Base-by-base conservation (phyloP, 2,113 vertebrate genomes). In the Oncorhynchus gorbuscha region DNA sequence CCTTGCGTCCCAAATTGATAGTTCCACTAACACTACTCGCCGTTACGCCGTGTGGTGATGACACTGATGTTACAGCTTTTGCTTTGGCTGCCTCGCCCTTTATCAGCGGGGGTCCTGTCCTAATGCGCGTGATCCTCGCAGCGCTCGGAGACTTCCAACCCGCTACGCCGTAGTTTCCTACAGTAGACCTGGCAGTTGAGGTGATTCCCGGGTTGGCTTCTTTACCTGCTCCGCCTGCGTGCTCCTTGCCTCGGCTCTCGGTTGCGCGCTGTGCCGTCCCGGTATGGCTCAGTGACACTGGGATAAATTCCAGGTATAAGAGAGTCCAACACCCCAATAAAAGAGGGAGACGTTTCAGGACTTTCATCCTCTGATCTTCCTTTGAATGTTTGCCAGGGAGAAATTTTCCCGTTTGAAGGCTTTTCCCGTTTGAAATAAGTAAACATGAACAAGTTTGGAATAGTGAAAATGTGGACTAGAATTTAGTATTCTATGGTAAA, bases 291-390 rank as follows among this genome's bases (percentile, higher is more conserved):
- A 94, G 88, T 3, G 85, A 93, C 84, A 91, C 93, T 85, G 92
- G 91, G 89, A 94, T 91, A 65, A 96, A 88, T 82, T 93, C 91
- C 91, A 95, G 92, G 89, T 94, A 90, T 78, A 98, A 69, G 84
- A 96, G 95, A 94, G 94, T 94, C 94, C 96, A 95, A 91, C 95
- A 95, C 93, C 95, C 95, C 92, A 97, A 93, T 91, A 97, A 92
- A 85, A 97, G 89, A 93, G 91, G 93, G 89, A 97, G 79, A 92
- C 93, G 94, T 90, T 86, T 92, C 94, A 89, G 90, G 91, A 93
- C 93, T 94, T 94, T 97, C 97, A 99, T 98, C 94, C 94, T 97
- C 94, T 94, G 92, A 90, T 92, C 88, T 93, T 91, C 82, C 87
- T 92, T 89, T 93, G 93, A 92, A 93, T 90, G 88, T 92, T 89